A percentile compares a stretch with the other conserved stretches of the same genome.
phyloP scores from a whole-genome alignment of 2,797 vertebrate genomes.

The Melanotaenia maccullochi region DNA sequence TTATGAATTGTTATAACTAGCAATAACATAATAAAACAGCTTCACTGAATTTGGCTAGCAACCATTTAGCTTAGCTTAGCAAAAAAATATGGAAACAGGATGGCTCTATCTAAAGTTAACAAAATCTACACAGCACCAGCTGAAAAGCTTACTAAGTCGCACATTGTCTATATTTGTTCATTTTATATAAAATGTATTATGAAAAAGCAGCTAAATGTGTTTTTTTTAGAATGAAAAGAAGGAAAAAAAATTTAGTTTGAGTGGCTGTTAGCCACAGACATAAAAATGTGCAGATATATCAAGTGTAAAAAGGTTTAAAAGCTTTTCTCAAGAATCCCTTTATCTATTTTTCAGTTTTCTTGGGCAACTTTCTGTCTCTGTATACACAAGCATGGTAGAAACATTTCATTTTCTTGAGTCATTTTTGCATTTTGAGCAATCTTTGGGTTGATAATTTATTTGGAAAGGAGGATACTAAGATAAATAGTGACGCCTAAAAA shows the following conservation, averaged over 20 bases:
- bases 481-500: constrained; percentile 33
- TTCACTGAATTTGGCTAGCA: not conserved
- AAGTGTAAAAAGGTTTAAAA: not conserved
- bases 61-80: constrained; percentile 15
- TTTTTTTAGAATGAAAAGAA: not conserved
- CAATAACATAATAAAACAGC: not conserved
- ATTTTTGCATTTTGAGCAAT: constrained; percentile 38
- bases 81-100: constrained; percentile 1
- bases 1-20: not conserved
- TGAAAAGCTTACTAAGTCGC: not conserved
- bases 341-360: not conserved
- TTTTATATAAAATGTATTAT: not conserved
- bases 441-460: constrained; percentile 27
- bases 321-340: not conserved
- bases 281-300: not conserved
- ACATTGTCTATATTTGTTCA: not conserved
- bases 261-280: constrained; percentile 4
- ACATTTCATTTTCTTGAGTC: constrained; percentile 1
- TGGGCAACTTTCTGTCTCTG: not conserved
- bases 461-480: constrained; percentile 9
- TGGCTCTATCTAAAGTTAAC: not conserved
- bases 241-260: too few relatives aligned
- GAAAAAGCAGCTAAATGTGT: not conserved
- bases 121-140: not conserved
- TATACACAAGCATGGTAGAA: not conserved